These are phyloP conservation scores for Drosophila incognita DNA, from an alignment of 2,888 invertebrate genomes.

Conservation along the genomic window DNA sequence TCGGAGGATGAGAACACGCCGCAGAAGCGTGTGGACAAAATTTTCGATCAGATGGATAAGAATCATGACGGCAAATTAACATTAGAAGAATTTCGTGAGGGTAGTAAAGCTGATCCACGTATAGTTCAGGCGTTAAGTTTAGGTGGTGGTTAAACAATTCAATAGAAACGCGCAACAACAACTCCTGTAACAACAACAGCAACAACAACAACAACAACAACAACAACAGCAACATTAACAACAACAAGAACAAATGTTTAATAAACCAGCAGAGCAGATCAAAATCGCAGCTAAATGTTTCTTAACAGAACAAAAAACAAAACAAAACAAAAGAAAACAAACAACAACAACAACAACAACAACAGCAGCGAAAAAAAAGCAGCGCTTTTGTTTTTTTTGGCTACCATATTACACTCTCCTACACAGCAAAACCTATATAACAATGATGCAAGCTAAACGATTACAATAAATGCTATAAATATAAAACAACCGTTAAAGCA, in stretches of 20 bases:
- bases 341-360: constrained; percentile 5
- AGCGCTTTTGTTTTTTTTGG: constrained; percentile 48
- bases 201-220: constrained; percentile 16
- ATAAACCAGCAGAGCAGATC: constrained; percentile 30
- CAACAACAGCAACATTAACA: constrained; percentile 22
- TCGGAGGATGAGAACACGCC: constrained; percentile 96
- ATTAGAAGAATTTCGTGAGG: constrained; percentile 98
- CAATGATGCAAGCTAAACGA: constrained; percentile 2
- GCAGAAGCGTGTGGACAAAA: constrained; percentile 98
- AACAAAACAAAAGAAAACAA: constrained; percentile 5
- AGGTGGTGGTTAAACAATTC: constrained; percentile 88
- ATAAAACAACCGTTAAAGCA: constrained; percentile 44
- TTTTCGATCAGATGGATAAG: constrained; percentile 99
- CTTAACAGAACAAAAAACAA: constrained; percentile 3
- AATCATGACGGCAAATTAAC: constrained; percentile 99
- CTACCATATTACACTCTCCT: constrained; percentile 42
- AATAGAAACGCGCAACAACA: constrained; percentile 38
- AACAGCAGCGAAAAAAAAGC: constrained; percentile 7
- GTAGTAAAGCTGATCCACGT: constrained; percentile 98
- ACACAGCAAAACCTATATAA: constrained; percentile 21
- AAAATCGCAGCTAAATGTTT: constrained; percentile 45
- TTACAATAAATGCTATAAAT: constrained; percentile 5
- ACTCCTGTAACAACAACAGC: constrained; percentile 22
- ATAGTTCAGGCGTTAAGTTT: constrained; percentile 98
- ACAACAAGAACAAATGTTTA: constrained; percentile 25